Percentiles rank a stretch among this genome's conserved stretches.
These are phyloP conservation scores for Brachionichthys hirsutus DNA, from an alignment of 2,113 vertebrate species.

Conservation along the genomic window DNA sequence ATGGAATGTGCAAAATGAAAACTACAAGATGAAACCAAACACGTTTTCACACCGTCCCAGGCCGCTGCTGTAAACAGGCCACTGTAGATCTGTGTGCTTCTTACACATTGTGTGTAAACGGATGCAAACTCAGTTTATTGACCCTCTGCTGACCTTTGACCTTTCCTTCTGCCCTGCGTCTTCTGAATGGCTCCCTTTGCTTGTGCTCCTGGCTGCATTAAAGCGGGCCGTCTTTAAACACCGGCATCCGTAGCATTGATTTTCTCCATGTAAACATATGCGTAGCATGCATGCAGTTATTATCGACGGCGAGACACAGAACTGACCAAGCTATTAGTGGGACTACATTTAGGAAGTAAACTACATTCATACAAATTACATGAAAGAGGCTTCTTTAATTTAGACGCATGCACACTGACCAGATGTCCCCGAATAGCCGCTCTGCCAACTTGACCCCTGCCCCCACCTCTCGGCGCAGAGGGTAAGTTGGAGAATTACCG, in stretches of 20 bases:
- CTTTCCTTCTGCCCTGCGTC: slow-evolving; percentile 22
- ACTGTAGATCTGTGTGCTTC: background rate
- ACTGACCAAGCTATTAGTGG: no score
- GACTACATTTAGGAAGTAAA: no score
- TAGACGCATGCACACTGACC: slow-evolving; percentile 15
- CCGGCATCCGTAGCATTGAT: no score
- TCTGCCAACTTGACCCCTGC: slow-evolving; percentile 8
- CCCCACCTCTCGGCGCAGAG: slow-evolving; percentile 28
- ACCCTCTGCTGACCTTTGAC: slow-evolving; percentile 49
- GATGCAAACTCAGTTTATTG: slow-evolving; percentile 57
- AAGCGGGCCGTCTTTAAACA: no score
- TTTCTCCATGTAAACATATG: no score
- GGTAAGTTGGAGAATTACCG: slow-evolving; percentile 9
- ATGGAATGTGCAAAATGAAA: slow-evolving; percentile 38
- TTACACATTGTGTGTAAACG: slow-evolving; percentile 6
- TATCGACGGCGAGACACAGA: no score
- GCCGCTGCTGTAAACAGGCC: slow-evolving; percentile 5
- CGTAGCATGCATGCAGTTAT: no score
- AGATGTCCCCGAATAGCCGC: slow-evolving; percentile 39
- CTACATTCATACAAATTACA: no score
- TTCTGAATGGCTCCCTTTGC: slow-evolving; percentile 11
- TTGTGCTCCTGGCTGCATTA: no score
- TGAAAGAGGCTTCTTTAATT: background rate
- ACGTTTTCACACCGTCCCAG: slow-evolving; percentile 7
- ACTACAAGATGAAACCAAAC: slow-evolving; percentile 21